Evolutionary conservation across 2,797 vertebrate species (phyloP), one percentile per base, ranked within the genome.

Genomic region (Denticeps clupeoides): DNA sequence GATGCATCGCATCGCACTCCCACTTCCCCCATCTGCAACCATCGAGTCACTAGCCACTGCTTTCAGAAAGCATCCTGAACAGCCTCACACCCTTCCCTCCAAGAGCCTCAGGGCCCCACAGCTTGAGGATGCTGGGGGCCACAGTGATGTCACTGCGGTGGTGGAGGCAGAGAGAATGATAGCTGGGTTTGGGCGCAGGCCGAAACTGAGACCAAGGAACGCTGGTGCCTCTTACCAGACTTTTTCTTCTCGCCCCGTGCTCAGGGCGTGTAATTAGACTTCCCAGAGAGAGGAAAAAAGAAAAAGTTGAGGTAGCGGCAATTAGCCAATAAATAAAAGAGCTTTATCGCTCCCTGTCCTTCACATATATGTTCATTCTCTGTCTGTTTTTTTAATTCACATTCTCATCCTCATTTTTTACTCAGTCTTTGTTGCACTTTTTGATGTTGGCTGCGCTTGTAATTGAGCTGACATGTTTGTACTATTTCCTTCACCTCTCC

Each of bases 291-390:
- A 25, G 22, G 24, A 21, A 51, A 59, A 69, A 56, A 62, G 63
- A 70, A 61, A 43, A 12, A 61, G 67, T 77, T 76, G 69, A 82
- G 70, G 65, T 70, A 62, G 26, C 48, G 70, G 72, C 76, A 81
- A 70, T 83, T 76, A 77, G 62, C 69, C 71, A 77, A 67, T 72
- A 76, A 78, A 70, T 65, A 63, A 33, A 13, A 8, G 29, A 22
- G 18, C 24, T 52, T 50, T 3, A 23, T 48, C 19, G 16, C 19
- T 51, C 31, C 37, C 22, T 61, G 56, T 23, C 18, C 9, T 21
- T 4, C 45, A 42, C 33, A 7, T 18, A 24, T 21, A 24, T 22
- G 40, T 24, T 35, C 46, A 33, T 22, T 13, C 31, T 37, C 12
- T 38, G 13, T 10, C 21, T 21, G 8, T 27, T 33, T 38, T 24